Evolutionary conservation across 2,888 invertebrate species (phyloP), one percentile per base, ranked within the genome.

Genomic region (Tenthredo amoena): DNA sequence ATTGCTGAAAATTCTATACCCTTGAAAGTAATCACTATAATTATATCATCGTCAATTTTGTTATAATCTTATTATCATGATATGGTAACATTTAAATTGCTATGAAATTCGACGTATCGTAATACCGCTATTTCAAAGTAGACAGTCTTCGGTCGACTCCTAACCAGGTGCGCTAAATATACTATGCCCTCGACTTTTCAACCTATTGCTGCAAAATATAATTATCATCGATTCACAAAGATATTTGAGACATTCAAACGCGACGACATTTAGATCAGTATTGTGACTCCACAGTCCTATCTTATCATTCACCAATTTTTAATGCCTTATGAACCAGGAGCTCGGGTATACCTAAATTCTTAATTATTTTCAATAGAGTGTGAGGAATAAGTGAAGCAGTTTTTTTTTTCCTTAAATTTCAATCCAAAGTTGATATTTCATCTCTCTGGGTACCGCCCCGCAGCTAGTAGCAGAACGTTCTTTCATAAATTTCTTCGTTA

Each of bases 1-100:
- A 74, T 74, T 43, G 6, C 74, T 77, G 40, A 77, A 77, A 50
- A 77, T 77, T 34, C 77, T 31, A 77, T 50, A 47, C 55, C 18
- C 77, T 50, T 55, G 26, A 21, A n/a, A 47, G n/a, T 18, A 26
- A 47, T 55, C 26, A 74, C 74, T 74, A 74, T 74, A 74, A 74
- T 74, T 74, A 74, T 21, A 74, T 74, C 43, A 43, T 43, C 40
- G 43, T 21, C 40, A 43, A 74, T 74, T 40, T 43, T 21, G 74
- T 40, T 74, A 12, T 74, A 18, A 40, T 74, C 21, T 74, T 21
- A 74, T 74, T 74, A 74, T 40, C 74, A n/a, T 74, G n/a, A 40
- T 74, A 40, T 74, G 43, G 43, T 74, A 74, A n/a, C 74, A 43
- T 74, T 43, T 26, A 43, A 43, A 40, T 26, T 40, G 26, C 40